These are phyloP conservation scores for Leptinotarsa rubiginosa DNA, from an alignment of 2,888 invertebrate species.

Conservation along the genomic window DNA sequence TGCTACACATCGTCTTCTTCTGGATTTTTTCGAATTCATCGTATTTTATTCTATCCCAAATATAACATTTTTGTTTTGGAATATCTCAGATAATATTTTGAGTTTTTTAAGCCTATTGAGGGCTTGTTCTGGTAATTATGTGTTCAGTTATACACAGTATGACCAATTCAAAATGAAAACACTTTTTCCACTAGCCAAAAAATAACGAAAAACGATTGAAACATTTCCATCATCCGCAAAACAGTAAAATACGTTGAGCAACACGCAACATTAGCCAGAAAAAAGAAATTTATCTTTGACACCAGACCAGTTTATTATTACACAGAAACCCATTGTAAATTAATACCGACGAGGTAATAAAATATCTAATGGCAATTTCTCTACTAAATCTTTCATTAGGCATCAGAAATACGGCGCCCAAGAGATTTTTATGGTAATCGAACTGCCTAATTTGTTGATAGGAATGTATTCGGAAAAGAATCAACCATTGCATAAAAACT, in stretches of 20 bases:
- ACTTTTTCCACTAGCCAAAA: too few relatives aligned
- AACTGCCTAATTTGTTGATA: not conserved
- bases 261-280: not conserved
- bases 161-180: too few relatives aligned
- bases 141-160: too few relatives aligned
- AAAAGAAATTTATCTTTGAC: not conserved
- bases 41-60: too few relatives aligned
- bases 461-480: not conserved
- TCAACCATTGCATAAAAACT: not conserved
- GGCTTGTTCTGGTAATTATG: too few relatives aligned
- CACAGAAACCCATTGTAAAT: not conserved
- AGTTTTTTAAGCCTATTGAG: too few relatives aligned
- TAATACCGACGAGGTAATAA: constrained; percentile 8
- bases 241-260: not conserved
- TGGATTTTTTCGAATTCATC: too few relatives aligned
- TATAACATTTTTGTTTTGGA: too few relatives aligned
- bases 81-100: too few relatives aligned
- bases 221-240: not conserved
- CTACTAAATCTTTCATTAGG: not conserved
- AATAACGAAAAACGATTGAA: too few relatives aligned
- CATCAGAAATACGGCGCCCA: not conserved
- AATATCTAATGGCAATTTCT: constrained; percentile 12
- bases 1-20: too few relatives aligned
- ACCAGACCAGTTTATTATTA: not conserved
- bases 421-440: constrained; percentile 1